Conservation (phyloP, 2,797 vertebrate species). For the Tadarida brasiliensis region DNA sequence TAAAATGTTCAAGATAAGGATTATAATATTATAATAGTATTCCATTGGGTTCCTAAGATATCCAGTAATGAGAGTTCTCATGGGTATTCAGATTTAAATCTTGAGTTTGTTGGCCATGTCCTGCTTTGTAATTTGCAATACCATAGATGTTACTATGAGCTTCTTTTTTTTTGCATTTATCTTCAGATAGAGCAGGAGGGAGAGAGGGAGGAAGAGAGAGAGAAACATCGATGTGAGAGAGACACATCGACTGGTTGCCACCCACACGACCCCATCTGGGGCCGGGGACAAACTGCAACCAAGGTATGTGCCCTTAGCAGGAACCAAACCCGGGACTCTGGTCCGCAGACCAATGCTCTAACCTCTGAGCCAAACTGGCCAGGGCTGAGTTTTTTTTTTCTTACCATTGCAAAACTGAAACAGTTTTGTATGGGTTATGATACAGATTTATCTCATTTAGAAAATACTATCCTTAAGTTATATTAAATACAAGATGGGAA, state of each 20-base stretch:
- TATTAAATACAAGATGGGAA: slow-evolving; percentile 17
- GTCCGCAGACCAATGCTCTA: no score
- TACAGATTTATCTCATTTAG: slow-evolving; percentile 43
- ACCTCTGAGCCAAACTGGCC: no score
- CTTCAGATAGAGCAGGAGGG: no score
- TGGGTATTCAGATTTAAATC: slow-evolving; percentile 3
- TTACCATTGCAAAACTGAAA: slow-evolving; percentile 40
- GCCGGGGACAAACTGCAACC: no score
- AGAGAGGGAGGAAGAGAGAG: no score
- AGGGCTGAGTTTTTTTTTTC: no score
- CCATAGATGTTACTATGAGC: not conserved
- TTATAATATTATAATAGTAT: not conserved
- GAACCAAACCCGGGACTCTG: no score
- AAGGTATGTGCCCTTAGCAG: no score
- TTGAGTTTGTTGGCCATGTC: not conserved
- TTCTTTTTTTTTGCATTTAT: no score
- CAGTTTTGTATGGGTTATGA: not conserved
- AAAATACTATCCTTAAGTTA: not conserved
- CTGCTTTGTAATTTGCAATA: slow-evolving; percentile 24
- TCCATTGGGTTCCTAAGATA: not conserved
- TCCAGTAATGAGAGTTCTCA: not conserved
- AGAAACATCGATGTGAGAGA: no score
- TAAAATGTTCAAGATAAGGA: not conserved
- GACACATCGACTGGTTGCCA: no score
- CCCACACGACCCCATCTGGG: no score